Evolutionary conservation across 2,888 invertebrate species (phyloP).

Genomic region (Lasioglossum marginatum): DNA sequence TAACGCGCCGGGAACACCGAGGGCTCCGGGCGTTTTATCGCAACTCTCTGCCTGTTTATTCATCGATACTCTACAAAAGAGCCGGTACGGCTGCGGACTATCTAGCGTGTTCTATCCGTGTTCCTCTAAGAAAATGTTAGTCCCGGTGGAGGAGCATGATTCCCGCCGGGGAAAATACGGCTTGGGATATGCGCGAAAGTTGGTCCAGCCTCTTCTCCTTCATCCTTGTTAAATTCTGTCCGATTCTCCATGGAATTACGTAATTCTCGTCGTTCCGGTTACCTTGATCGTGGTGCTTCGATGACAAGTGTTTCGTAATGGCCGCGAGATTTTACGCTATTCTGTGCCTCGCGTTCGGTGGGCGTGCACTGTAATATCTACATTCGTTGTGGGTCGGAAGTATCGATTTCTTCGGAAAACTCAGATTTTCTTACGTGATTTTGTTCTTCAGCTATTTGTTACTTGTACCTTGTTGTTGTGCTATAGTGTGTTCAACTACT

Average conservation of each 20-base stretch:
- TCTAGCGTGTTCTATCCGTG: conserved; percentile 30
- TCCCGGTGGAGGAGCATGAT: conserved; percentile 15
- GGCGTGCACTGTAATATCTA: background rate
- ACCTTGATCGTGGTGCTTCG: conserved; percentile 5
- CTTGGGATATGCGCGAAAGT: background rate
- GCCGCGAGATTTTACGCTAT: background rate
- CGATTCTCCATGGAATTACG: conserved; percentile 22
- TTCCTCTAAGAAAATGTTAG: conserved; percentile 31
- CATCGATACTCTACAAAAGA: conserved; percentile 64
- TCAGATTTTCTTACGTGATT: background rate
- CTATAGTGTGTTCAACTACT: no score
- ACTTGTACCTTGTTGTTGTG: no score
- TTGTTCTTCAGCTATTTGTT: background rate
- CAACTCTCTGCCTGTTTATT: conserved; percentile 68
- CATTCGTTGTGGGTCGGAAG: background rate
- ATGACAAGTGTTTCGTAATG: conserved; percentile 3
- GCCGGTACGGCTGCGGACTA: conserved; percentile 17
- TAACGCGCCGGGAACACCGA: conserved; percentile 58
- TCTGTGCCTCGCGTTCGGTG: background rate
- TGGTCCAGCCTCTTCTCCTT: background rate
- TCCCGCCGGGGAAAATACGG: conserved; percentile 26
- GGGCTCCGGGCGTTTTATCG: conserved; percentile 68
- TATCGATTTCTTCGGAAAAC: no score
- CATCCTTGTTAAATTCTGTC: conserved; percentile 4
- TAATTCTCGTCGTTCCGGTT: conserved; percentile 10